Evolutionary conservation across 1,140 invertebrate species (phyloP), one percentile per base, ranked within the genome.

Genomic region (Rhopalosiphum padi): DNA sequence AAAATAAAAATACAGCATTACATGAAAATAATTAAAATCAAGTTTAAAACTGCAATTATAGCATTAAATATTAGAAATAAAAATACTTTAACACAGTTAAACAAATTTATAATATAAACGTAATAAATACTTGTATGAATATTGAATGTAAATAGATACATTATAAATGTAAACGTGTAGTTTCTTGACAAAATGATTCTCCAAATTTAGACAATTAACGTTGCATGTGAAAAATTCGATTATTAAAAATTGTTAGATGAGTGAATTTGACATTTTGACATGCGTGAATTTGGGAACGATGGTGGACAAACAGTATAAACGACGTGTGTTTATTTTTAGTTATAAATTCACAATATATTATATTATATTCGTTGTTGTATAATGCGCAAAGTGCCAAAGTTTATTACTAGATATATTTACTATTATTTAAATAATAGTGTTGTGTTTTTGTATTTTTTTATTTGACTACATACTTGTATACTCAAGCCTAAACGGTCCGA

Each of bases 401-500:
- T 43, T 90, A 90, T 60, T 90, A 43, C 51, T 43, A 46, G 30
- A 41, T 68, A 41, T 68, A 77, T 77, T 37, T 60, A 68, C 35
- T 41, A n/a, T 68, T 43, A 77, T 77, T 37, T 60, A 60, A 68
- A 91, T 43, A 77, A 91, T 48, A 46, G 7, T 77, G 51, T 53
- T 55, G 6, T 89, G 37, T 51, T 89, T 43, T 41, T 37, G 35
- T 23, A 9, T 85, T 41, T 85, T 85, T 85, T 43, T 41, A 85
- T 43, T 86, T 46, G 23, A 86, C n/a, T 37, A 53, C 48, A 23
- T 77, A 55, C 15, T 46, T 11, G 6, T 55, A 77, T 77, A 77
- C 60, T 88, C 48, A 25, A 51, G 41, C 90, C 90, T 91, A 91
- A 91, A 55, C 51, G 90, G 55, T 91, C 8, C 55, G 41, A 92